Base-by-base conservation (phyloP, 2,888 invertebrate genomes). In the Petrolisthes manimaculis region DNA sequence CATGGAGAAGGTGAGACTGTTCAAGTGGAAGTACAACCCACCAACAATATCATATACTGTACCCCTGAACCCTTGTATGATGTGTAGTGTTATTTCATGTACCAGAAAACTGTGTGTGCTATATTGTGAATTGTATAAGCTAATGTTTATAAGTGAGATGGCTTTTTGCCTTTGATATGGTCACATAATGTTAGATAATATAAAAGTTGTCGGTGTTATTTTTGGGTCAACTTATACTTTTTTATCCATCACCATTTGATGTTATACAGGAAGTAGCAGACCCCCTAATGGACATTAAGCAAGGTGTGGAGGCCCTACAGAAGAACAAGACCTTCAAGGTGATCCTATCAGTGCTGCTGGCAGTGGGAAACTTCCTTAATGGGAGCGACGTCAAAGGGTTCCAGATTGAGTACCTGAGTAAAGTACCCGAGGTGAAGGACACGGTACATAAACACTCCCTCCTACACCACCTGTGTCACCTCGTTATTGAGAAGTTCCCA, bases 361-460 rank as follows among this genome's bases (percentile, higher is more conserved):
- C 98, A 85, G 97, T 99, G 92, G 99, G 99, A 92, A 98, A 98
- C 94, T 98, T 98, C 93, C 95, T 99, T 89, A 99, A 99, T 93
- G 98, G 98, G 86, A 96, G 96, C 78, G 94, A 94, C 92, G 97
- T 97, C 69, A 97, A 97, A 94, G 99, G 99, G 54, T 99, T 99
- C 94, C 97, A 98, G 93, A 95, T 99, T 92, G 99, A 99, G 92
- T 99, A 99, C 94, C 95, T 99, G 92, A 95, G 98, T 80, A 99
- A 99, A 94, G 97, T 98, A 92, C 98, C 98, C 92, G 98, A 99
- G 94, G 98, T 99, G 77, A 98, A 99, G 94, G 99, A 99, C 93
- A 99, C 99, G 0, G 98, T 99, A 74, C 98, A 99, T 93, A 99
- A 99, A 93, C 99, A 99, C 94, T 98, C 99, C 6, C 94, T 99